These are phyloP conservation scores for Ormia ochracea DNA, from an alignment of 2,888 invertebrate genomes.

Conservation along the genomic window DNA sequence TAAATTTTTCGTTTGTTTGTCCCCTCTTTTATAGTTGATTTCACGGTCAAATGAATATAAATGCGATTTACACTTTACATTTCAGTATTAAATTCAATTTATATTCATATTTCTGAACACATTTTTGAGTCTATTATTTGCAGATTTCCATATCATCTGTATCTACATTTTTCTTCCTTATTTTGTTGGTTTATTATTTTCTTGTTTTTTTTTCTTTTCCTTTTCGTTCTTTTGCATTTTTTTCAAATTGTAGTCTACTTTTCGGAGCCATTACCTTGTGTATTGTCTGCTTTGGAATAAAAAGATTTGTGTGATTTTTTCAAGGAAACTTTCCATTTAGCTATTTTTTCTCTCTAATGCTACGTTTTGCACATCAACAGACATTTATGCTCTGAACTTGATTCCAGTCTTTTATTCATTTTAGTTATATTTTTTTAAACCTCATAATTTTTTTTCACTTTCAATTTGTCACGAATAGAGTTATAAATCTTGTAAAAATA, in stretches of 20 bases:
- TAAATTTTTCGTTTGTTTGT: not conserved
- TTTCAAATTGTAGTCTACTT: constrained; percentile 40
- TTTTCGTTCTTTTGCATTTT: constrained; percentile 12
- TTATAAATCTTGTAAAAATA: constrained; percentile 54
- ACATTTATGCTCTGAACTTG: constrained; percentile 60
- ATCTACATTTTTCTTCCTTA: constrained; percentile 30
- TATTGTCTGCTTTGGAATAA: constrained; percentile 40
- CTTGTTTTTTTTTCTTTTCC: not conserved
- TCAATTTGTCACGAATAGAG: constrained; percentile 69
- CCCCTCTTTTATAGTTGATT: constrained; percentile 37
- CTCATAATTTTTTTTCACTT: constrained; percentile 63
- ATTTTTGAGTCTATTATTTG: constrained; percentile 69
- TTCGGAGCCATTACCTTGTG: constrained; percentile 50
- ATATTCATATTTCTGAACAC: constrained; percentile 71
- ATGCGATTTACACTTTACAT: constrained; percentile 69
- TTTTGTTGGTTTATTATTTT: not conserved
- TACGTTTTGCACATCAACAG: constrained; percentile 47
- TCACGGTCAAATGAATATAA: constrained; percentile 70
- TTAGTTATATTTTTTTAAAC: too few species aligned
- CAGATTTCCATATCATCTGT: constrained; percentile 67
- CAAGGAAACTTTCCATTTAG: constrained; percentile 40
- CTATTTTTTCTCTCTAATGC: not conserved
- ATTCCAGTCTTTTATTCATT: constrained; percentile 41
- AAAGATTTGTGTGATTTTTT: constrained; percentile 54
- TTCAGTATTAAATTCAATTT: constrained; percentile 71